These are phyloP conservation scores for Intellagama lesueurii DNA, from an alignment of 2,797 vertebrate species.

Conservation along the genomic window DNA sequence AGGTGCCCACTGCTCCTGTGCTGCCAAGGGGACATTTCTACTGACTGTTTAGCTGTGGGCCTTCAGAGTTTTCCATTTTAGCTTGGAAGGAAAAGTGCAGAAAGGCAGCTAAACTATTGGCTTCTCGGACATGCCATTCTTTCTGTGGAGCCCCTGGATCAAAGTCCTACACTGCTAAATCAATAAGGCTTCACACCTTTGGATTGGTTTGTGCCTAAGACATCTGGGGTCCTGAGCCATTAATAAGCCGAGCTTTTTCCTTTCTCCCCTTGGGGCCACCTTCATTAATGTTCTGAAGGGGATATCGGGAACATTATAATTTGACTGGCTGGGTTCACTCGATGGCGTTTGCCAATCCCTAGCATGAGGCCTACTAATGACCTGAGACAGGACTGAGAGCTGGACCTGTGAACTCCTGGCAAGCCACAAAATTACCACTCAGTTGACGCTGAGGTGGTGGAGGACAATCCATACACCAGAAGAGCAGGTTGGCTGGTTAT, in stretches of 20 bases:
- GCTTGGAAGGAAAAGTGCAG: background rate
- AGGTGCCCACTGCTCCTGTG: no score
- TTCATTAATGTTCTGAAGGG: slow-evolving; percentile 39
- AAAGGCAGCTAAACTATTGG: background rate
- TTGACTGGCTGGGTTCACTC: background rate
- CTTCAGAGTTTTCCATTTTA: no score
- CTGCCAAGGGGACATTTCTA: no score
- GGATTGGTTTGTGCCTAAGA: background rate
- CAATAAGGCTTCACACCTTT: slow-evolving; percentile 1
- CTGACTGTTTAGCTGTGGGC: no score
- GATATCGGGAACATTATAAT: slow-evolving; percentile 2
- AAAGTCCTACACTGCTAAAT: background rate
- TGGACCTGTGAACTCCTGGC: slow-evolving; percentile 4
- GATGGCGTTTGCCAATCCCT: background rate
- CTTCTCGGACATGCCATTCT: background rate
- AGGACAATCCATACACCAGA: background rate
- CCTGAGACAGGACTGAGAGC: background rate
- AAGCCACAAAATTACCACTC: background rate
- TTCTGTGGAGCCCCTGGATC: background rate
- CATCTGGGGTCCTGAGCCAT: background rate
- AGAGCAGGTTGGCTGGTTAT: background rate
- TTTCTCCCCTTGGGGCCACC: background rate
- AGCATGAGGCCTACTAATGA: slow-evolving; percentile 15
- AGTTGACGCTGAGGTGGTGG: background rate
- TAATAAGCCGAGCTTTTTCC: background rate